A percentile compares a stretch with the other conserved stretches of the same genome.
Conservation (phyloP, 2,797 vertebrate species). For the Rhyacichthys aspro region DNA sequence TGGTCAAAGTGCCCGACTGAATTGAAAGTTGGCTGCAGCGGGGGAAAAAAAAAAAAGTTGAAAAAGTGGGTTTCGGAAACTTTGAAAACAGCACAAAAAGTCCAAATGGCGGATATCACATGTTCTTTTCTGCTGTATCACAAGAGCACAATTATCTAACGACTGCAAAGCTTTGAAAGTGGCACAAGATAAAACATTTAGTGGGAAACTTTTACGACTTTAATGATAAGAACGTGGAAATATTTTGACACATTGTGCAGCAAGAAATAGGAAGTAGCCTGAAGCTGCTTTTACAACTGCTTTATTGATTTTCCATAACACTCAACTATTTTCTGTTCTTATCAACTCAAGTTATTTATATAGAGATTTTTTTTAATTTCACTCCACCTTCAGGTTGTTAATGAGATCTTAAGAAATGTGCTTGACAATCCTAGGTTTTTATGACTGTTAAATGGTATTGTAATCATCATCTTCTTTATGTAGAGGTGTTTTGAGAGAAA, state of each 20-base stretch:
- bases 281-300: background rate
- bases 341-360: no score
- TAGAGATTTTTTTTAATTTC: no score
- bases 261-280: conserved; percentile 4
- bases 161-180: conserved; percentile 25
- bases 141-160: conserved; percentile 35
- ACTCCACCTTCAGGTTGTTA: no score
- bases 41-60: no score
- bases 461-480: no score
- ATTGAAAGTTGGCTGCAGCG: conserved; percentile 2
- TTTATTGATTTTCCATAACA: background rate
- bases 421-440: no score
- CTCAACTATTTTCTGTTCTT: no score
- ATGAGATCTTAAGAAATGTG: no score
- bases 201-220: conserved; percentile 14
- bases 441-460: no score
- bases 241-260: conserved; percentile 11
- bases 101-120: conserved; percentile 36
- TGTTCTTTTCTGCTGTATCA: conserved; percentile 25
- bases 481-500: no score
- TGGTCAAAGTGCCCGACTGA: background rate
- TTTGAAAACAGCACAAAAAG: conserved; percentile 15
- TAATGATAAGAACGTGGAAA: conserved; percentile 36
- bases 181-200: conserved; percentile 17
- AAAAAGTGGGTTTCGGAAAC: conserved; percentile 1